Evolutionary conservation across 2,888 invertebrate genomes (phyloP).

Genomic region (Orchestes rusci): DNA sequence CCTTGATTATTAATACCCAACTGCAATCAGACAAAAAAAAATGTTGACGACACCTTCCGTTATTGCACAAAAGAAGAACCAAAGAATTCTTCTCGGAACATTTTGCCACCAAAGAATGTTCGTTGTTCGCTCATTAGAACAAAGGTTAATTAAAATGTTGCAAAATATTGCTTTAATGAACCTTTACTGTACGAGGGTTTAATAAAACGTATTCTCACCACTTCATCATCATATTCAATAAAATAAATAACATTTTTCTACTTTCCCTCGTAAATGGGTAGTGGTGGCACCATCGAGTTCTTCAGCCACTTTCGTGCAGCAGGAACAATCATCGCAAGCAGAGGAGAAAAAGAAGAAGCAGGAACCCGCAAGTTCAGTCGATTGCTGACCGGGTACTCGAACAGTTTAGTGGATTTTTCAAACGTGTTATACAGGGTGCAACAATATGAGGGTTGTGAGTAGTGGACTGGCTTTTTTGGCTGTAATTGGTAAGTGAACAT

Average conservation of each 20-base stretch:
- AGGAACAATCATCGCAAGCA: constrained; percentile 14
- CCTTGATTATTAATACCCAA: too few relatives aligned
- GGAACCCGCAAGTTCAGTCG: constrained; percentile 20
- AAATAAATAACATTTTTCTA: neutral
- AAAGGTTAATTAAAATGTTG: constrained; percentile 16
- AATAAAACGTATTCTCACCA: too few relatives aligned
- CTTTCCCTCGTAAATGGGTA: constrained; percentile 5
- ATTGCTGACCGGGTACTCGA: constrained; percentile 11
- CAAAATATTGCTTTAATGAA: constrained; percentile 1
- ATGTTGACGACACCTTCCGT: neutral
- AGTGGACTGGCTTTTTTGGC: constrained; percentile 16
- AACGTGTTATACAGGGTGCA: constrained; percentile 15
- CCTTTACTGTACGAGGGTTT: too few relatives aligned
- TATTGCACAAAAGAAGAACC: neutral
- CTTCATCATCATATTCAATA: too few relatives aligned
- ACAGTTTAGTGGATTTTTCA: too few relatives aligned
- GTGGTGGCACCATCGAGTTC: constrained; percentile 15
- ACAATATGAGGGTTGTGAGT: constrained; percentile 13
- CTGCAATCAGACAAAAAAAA: too few relatives aligned
- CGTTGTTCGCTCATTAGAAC: constrained; percentile 12
- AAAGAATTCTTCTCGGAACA: constrained; percentile 11
- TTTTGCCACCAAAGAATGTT: constrained; percentile 5
- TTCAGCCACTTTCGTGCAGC: constrained; percentile 21
- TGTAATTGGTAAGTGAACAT: constrained; percentile 14
- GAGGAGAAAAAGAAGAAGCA: constrained; percentile 21